A percentile compares a stretch with the other conserved stretches of the same genome.
These are phyloP conservation scores for Actinia equina DNA, from an alignment of 64 coral and sea anemone genomes.

Conservation along the genomic window DNA sequence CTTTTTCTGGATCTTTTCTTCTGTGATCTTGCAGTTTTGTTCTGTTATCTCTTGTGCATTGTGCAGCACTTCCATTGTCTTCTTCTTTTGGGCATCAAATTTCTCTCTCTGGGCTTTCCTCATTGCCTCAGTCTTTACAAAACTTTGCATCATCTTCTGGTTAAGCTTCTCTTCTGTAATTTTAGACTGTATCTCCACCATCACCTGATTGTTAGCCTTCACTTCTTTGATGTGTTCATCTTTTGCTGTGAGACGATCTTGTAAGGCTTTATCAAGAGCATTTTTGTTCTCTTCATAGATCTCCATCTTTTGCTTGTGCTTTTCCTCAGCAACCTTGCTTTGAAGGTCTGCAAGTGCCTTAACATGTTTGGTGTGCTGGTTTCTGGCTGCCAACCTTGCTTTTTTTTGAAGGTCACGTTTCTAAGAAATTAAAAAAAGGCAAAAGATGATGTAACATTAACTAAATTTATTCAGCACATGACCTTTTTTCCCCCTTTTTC, in stretches of 20 bases:
- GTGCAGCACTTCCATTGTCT: constrained; percentile 54
- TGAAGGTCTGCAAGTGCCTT: constrained; percentile 51
- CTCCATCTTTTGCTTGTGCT: constrained; percentile 72
- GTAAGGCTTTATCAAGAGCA: constrained; percentile 51
- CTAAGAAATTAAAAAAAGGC: constrained; percentile 19
- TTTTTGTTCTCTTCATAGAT: constrained; percentile 69
- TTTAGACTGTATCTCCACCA: constrained; percentile 60
- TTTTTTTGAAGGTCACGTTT: constrained; percentile 42
- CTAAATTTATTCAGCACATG: too few relatives aligned
- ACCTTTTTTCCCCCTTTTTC: too few relatives aligned
- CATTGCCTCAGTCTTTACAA: constrained; percentile 62
- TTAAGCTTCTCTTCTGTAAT: constrained; percentile 72
- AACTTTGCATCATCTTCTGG: constrained; percentile 59
- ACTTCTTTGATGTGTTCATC: constrained; percentile 78
- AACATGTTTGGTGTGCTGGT: constrained; percentile 54
- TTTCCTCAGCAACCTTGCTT: constrained; percentile 63
- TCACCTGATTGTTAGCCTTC: constrained; percentile 45
- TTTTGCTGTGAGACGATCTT: constrained; percentile 59
- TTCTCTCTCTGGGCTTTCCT: constrained; percentile 62
- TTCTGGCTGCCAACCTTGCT: constrained; percentile 40
- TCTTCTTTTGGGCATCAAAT: constrained; percentile 63
- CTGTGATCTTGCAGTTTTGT: constrained; percentile 58
- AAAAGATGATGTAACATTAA: too few relatives aligned
- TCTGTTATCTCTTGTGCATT: constrained; percentile 64
- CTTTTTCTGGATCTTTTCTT: constrained; percentile 64